Evolutionary conservation across 2,113 vertebrate species (phyloP).

Genomic region (Lagenorhynchus albirostris): DNA sequence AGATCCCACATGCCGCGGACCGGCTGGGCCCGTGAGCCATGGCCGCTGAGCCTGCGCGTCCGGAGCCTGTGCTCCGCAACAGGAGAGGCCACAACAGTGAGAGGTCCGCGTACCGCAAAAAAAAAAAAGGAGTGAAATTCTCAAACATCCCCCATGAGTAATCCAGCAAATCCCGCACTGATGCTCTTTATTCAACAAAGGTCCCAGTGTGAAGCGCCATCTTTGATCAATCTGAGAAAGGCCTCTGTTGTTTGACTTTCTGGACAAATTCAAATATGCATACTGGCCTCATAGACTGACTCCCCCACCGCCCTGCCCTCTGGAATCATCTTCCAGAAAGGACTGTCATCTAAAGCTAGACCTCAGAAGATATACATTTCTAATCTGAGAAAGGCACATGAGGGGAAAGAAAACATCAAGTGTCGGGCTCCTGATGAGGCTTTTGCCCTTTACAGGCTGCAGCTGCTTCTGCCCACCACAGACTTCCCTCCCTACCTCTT

Average conservation of each 20-base stretch:
- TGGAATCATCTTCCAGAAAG: not conserved
- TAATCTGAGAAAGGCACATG: not conserved
- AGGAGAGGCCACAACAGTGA: too few species aligned
- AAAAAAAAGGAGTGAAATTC: not conserved
- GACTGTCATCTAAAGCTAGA: not conserved
- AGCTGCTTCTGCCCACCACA: not conserved
- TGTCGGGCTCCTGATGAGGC: not conserved
- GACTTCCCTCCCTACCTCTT: not conserved
- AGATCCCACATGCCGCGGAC: too few species aligned
- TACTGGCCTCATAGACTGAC: not conserved
- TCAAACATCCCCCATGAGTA: not conserved
- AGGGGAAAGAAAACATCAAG: not conserved
- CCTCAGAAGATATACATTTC: not conserved
- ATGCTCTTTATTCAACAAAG: not conserved
- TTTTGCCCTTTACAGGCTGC: not conserved
- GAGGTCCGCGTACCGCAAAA: too few species aligned
- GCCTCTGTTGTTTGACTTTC: not conserved
- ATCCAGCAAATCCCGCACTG: rapidly evolving
- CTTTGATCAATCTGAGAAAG: not conserved
- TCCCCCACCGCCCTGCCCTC: too few species aligned
- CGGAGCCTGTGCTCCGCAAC: too few species aligned
- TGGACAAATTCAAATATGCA: not conserved
- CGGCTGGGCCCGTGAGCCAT: too few species aligned
- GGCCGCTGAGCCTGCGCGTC: too few species aligned
- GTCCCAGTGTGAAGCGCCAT: not conserved